Percentiles rank a stretch among this genome's conserved stretches.
These are phyloP conservation scores for Heptranchias perlo DNA, from an alignment of 2,113 vertebrate genomes.

Conservation along the genomic window DNA sequence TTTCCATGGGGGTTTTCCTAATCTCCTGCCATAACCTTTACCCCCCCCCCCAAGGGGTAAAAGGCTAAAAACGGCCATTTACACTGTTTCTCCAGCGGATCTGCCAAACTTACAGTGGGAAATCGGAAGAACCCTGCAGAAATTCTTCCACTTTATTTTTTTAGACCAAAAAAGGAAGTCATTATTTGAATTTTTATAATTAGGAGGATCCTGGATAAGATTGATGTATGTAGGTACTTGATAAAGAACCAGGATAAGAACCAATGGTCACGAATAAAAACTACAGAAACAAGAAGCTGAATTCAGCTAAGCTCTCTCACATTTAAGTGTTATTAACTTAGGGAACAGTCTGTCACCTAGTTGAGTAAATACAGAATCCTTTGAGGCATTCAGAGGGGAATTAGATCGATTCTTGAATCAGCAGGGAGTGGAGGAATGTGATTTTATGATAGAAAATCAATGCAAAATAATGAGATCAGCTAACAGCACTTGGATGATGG, in stretches of 20 bases:
- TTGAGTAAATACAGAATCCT: neutral
- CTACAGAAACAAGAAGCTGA: neutral
- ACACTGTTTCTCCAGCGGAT: neutral
- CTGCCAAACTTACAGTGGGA: neutral
- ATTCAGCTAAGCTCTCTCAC: neutral
- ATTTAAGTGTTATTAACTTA: neutral
- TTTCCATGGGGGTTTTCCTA: too few species aligned
- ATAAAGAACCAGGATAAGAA: neutral
- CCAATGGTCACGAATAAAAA: neutral
- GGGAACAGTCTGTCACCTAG: neutral
- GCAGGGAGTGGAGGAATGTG: neutral
- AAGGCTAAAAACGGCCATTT: neutral
- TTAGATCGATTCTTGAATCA: neutral
- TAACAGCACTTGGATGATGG: neutral
- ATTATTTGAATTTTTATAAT: neutral
- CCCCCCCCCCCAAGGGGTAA: neutral
- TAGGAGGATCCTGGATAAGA: neutral
- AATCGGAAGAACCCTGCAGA: neutral
- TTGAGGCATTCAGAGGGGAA: neutral
- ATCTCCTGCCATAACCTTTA: neutral
- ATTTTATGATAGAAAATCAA: neutral
- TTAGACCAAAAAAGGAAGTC: neutral
- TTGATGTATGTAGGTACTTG: neutral
- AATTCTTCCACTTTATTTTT: neutral
- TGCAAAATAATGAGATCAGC: neutral